Evolutionary conservation across 1,140 invertebrate genomes (phyloP).

Genomic region (Tetraneura akinire): DNA sequence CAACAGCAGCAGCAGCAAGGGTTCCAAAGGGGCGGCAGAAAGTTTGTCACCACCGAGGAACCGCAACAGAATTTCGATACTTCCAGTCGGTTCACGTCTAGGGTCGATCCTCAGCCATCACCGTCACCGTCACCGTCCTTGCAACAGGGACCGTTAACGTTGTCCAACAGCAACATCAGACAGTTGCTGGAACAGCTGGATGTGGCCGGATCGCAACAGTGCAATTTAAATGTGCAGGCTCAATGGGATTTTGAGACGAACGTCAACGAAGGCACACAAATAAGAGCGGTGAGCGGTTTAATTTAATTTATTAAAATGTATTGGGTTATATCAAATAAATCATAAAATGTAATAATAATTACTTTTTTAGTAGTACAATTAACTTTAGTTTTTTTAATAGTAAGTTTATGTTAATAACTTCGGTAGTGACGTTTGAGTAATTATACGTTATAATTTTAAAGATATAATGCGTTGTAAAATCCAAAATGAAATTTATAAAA

Average conservation of each 20-base stretch:
- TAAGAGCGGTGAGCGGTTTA: slow-evolving; percentile 79
- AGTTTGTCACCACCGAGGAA: slow-evolving; percentile 9
- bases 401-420: no score
- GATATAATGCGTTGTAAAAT: no score
- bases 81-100: background rate
- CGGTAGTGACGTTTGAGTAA: no score
- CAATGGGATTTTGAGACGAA: slow-evolving; percentile 88
- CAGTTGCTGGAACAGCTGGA: slow-evolving; percentile 70
- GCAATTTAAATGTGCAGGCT: slow-evolving; percentile 77
- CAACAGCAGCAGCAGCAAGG: slow-evolving; percentile 17
- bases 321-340: no score
- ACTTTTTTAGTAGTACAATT: no score
- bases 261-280: slow-evolving; percentile 78
- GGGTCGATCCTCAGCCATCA: background rate
- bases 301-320: no score
- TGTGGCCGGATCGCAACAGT: slow-evolving; percentile 72
- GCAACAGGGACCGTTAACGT: slow-evolving; percentile 36
- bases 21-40: slow-evolving; percentile 21
- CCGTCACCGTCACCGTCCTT: background rate
- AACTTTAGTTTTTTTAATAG: no score
- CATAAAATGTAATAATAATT: no score
- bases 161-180: slow-evolving; percentile 54
- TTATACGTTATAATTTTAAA: no score
- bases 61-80: slow-evolving; percentile 32
- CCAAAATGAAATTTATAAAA: no score